Base-by-base conservation (phyloP, 2,113 vertebrate genomes). In the Oncorhynchus masou region DNA sequence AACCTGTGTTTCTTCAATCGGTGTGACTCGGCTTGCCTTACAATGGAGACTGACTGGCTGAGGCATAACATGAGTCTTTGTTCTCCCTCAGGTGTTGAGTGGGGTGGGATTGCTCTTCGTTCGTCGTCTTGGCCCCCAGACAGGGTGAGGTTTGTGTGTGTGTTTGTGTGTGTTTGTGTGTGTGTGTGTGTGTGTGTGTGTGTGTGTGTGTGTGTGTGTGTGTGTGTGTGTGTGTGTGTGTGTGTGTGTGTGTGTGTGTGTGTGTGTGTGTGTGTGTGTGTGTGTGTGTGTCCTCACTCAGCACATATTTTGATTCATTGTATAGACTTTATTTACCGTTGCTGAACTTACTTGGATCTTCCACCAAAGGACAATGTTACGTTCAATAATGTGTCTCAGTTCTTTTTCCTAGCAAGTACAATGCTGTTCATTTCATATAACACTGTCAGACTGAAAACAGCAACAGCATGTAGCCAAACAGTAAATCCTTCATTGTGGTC, bases 1-100 rank as follows among this genome's bases (percentile, higher is more conserved):
- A 79, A 88, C 82, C 86, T 74, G 70, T 59, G 49, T 86, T 76
- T 83, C 79, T 85, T 79, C 29, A 20, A 48, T 75, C 70, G 16
- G 34, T 85, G 66, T 75, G 71, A 76, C 16, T 59, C 66, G 77
- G 78, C 64, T 60, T 77, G 70, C 51, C 48, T 76, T 22, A 73
- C 73, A 69, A 79, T 31, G 27, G 68, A 76, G 39, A 11, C 39
- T 45, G 39, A 45, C 39, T 34, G 34, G 6, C 34, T 45, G 39
- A 45, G 74, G 54, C 76, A 20, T n/a, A 1, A 69, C 34, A 8
- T n/a, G 20, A 64, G 68, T 31, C 77, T 76, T 68, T 70, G 22
- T 67, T 76, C 20, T 70, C 64, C 73, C 64, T 75, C 84, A 75
- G 81, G 79, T 83, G 75, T 81, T 75, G 25, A 73, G 75, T 60